These are phyloP conservation scores for Leptatherina wallacei DNA, from an alignment of 2,797 vertebrate genomes.

Conservation along the genomic window DNA sequence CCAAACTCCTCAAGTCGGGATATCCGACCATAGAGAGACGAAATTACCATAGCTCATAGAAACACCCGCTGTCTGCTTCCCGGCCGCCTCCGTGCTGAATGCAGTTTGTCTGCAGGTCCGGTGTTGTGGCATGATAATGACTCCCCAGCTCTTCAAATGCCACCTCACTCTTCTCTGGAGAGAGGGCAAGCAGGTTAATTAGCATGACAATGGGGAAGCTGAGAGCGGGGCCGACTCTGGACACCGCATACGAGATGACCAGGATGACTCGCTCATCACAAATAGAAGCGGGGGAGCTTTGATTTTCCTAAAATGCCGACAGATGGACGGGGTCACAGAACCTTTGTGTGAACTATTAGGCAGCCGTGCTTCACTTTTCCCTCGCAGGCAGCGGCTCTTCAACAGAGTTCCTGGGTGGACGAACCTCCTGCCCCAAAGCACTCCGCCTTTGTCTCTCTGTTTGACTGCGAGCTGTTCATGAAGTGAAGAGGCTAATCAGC, in stretches of 20 bases:
- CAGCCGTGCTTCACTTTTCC: slow-evolving; percentile 77
- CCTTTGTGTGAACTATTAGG: slow-evolving; percentile 87
- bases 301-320: slow-evolving; percentile 80
- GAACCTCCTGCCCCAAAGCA: slow-evolving; percentile 58
- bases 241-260: slow-evolving; percentile 76
- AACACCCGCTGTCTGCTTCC: slow-evolving; percentile 63
- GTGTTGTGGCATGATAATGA: slow-evolving; percentile 86
- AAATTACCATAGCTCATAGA: slow-evolving; percentile 71
- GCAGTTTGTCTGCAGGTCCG: slow-evolving; percentile 69
- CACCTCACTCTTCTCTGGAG: slow-evolving; percentile 78
- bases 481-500: slow-evolving; percentile 80
- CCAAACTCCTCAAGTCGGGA: slow-evolving; percentile 62
- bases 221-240: slow-evolving; percentile 75
- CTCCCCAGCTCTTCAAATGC: slow-evolving; percentile 81
- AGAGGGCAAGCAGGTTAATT: slow-evolving; percentile 85
- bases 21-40: slow-evolving; percentile 60
- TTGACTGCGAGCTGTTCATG: slow-evolving; percentile 78
- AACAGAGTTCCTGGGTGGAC: slow-evolving; percentile 61
- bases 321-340: slow-evolving; percentile 81
- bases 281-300: slow-evolving; percentile 77
- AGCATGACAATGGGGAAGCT: slow-evolving; percentile 86
- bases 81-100: slow-evolving; percentile 66
- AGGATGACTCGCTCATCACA: slow-evolving; percentile 76
- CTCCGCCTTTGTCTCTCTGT: slow-evolving; percentile 73
- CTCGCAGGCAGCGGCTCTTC: slow-evolving; percentile 66